These are phyloP conservation scores for Dicrostonyx torquatus DNA, from an alignment of 2,797 vertebrate genomes.

Conservation along the genomic window DNA sequence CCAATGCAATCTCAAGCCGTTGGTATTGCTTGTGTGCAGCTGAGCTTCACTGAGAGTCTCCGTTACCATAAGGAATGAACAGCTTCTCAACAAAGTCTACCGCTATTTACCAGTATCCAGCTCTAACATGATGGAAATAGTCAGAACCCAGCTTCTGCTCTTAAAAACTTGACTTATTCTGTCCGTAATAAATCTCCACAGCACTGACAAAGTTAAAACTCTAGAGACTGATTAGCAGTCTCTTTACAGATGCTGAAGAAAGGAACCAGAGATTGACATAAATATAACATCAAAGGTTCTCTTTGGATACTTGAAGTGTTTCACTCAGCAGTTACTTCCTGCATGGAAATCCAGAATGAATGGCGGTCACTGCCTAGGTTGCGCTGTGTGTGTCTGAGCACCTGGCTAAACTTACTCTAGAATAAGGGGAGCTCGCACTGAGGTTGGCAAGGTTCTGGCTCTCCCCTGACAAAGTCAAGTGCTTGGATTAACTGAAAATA, in stretches of 20 bases:
- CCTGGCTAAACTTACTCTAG: neutral
- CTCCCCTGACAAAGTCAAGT: neutral
- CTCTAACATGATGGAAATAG: neutral
- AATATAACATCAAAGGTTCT: neutral
- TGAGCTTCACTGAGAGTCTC: neutral
- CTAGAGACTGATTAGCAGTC: neutral
- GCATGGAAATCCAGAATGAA: neutral
- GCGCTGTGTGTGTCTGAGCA: neutral
- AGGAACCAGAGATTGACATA: neutral
- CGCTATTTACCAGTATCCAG: neutral
- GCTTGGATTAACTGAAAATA: neutral
- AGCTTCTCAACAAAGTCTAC: neutral
- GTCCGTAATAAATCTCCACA: neutral
- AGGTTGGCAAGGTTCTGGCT: neutral
- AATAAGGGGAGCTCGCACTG: neutral
- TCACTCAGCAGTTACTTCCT: neutral
- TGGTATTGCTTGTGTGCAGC: neutral
- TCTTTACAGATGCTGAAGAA: neutral
- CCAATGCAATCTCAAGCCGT: neutral
- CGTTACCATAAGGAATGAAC: neutral
- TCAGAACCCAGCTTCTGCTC: neutral
- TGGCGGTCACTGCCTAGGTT: neutral
- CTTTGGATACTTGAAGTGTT: neutral
- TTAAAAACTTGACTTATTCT: slow-evolving; percentile 15
- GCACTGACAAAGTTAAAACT: slow-evolving; percentile 39